A percentile compares a stretch with the other conserved stretches of the same genome.
phyloP scores from a whole-genome alignment of 2,113 vertebrate species.

The Cacatua alba region DNA sequence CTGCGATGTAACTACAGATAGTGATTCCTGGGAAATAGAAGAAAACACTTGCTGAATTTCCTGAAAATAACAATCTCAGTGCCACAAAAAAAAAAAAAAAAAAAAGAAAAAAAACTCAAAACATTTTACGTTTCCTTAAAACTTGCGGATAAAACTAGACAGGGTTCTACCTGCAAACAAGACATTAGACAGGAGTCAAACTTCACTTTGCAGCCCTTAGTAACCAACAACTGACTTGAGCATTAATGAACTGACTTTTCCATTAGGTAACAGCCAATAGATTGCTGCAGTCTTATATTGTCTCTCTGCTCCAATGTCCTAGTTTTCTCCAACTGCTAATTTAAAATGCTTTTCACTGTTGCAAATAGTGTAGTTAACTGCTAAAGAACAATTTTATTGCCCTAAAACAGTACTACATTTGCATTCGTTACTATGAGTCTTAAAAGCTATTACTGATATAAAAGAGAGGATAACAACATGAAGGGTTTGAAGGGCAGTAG shows the following conservation, averaged over 20 bases:
- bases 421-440: conserved; percentile 67
- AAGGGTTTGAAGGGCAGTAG: conserved; percentile 63
- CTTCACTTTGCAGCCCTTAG: neutral
- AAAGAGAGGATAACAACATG: conserved; percentile 61
- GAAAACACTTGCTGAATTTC: neutral
- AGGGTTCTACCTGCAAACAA: neutral
- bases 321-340: conserved; percentile 60
- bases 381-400: conserved; percentile 61
- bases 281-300: conserved; percentile 1
- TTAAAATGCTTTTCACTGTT: conserved; percentile 60
- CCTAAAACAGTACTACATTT: conserved; percentile 66
- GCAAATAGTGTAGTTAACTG: conserved; percentile 26
- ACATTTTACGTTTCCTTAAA: neutral
- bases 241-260: conserved; percentile 30
- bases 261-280: conserved; percentile 44
- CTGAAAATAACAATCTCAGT: neutral
- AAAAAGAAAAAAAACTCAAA: rapidly evolving
- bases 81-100: rapidly evolving
- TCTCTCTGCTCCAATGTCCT: conserved; percentile 46
- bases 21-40: neutral
- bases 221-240: conserved; percentile 8
- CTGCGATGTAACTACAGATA: neutral
- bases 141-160: neutral
- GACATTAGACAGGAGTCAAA: neutral
- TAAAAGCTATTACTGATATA: conserved; percentile 63